These are phyloP conservation scores for Sciurus vulgaris DNA, from an alignment of 2,797 vertebrate genomes.

Conservation along the genomic window DNA sequence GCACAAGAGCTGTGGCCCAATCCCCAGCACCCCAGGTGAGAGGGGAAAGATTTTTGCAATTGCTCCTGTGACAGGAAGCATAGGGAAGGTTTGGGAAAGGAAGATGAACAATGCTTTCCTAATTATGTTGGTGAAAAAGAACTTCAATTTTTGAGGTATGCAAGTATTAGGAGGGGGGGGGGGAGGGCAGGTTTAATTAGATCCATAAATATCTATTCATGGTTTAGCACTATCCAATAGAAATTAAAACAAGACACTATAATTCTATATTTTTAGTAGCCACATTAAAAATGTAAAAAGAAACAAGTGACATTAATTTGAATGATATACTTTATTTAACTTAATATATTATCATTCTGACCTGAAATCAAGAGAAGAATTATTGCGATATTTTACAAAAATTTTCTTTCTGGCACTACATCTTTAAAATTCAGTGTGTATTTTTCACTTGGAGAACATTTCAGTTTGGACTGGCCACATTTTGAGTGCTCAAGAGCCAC, in stretches of 20 bases:
- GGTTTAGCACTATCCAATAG: not conserved
- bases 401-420: not conserved
- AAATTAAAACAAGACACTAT: not conserved
- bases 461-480: not conserved
- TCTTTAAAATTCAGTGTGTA: not conserved
- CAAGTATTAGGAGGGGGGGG: not conserved
- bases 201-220: not conserved
- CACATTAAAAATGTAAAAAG: constrained; percentile 46
- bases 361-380: not conserved
- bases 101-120: not conserved
- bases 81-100: not conserved
- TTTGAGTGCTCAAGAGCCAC: too few species aligned
- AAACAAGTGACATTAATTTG: constrained; percentile 57
- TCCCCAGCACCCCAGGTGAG: not conserved
- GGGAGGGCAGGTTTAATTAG: not conserved
- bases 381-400: not conserved
- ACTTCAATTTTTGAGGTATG: not conserved
- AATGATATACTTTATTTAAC: constrained; percentile 42
- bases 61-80: not conserved
- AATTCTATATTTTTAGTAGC: constrained; percentile 17
- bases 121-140: constrained; percentile 19
- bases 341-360: not conserved
- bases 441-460: not conserved
- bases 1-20: not conserved
- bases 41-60: not conserved